Evolutionary conservation across 2,888 invertebrate species (phyloP), one percentile per base, ranked within the genome.

Genomic region (Seira ritae): DNA sequence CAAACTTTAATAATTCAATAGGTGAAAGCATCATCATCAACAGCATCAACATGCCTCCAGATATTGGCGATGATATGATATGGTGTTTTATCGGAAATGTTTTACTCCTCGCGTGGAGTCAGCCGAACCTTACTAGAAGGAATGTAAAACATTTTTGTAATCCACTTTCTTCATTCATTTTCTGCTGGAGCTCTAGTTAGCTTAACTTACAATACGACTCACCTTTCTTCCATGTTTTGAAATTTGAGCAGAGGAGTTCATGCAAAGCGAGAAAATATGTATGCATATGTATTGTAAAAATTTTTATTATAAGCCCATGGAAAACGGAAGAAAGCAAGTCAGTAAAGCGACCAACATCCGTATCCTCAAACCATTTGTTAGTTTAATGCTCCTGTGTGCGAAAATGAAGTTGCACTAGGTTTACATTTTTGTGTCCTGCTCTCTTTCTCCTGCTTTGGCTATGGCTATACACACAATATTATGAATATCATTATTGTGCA

Each of bases 1-100:
- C 62, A 62, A 55, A 62, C 62, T 62, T 62, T 62, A 62, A 62
- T 62, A 62, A 62, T 62, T 62, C 62, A 62, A 62, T 62, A 62
- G 62, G 62, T 20, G 62, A 62, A 50, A 50, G 50, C 17, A 50
- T 50, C 31, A 8, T 31, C 31, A 8, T 31, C 31, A 31, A 4
- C 31, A 8, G 2, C 31, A 31, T 31, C 31, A 31, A 4, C 31
- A 31, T 31, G 31, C 31, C 8, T 31, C 8, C 31, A 31, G 31
- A 31, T 31, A 31, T 31, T 31, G 31, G 31, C 31, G 31, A 31
- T 31, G 31, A 31, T 31, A 31, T 31, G 31, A 31, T 31, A 31
- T 31, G 31, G 31, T 31, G 31, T 31, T 31, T 31, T 31, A 31
- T 31, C 31, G 31, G 31, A 31, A 31, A 31, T 31, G 8, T 8